Evolutionary conservation across 2,888 invertebrate genomes (phyloP).

Genomic region (Cyrtodaria siliqua): DNA sequence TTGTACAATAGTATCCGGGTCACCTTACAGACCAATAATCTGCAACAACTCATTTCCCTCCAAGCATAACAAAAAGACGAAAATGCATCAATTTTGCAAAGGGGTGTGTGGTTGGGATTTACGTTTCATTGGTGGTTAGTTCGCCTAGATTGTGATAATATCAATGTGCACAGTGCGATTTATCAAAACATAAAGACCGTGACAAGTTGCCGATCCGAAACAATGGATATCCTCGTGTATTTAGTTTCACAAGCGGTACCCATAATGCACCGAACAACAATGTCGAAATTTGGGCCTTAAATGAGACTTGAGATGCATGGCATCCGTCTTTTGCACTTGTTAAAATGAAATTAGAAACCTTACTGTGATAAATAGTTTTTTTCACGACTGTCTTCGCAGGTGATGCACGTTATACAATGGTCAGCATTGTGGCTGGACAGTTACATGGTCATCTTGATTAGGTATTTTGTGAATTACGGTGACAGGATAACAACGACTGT

Average conservation of each 20-base stretch:
- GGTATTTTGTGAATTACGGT: conserved; percentile 33
- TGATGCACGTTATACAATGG: conserved; percentile 41
- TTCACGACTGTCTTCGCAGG: conserved; percentile 15
- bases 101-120: not conserved
- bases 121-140: conserved; percentile 3
- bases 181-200: conserved; percentile 16
- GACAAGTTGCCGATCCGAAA: conserved; percentile 15
- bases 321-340: conserved; percentile 27
- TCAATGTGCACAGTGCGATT: conserved; percentile 3
- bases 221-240: conserved; percentile 27
- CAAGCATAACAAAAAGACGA: no score
- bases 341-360: conserved; percentile 41
- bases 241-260: conserved; percentile 49
- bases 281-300: conserved; percentile 39
- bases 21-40: conserved; percentile 5
- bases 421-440: conserved; percentile 46
- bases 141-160: not conserved
- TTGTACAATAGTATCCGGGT: conserved; percentile 36
- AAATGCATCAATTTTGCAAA: no score
- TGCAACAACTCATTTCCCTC: no score
- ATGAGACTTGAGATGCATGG: conserved; percentile 32
- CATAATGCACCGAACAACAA: conserved; percentile 59
- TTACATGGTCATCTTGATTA: conserved; percentile 50
- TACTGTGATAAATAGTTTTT: conserved; percentile 59
- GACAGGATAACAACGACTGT: conserved; percentile 39